Evolutionary conservation across 2,888 invertebrate species (phyloP).

Genomic region (Teleogryllus oceanicus): DNA sequence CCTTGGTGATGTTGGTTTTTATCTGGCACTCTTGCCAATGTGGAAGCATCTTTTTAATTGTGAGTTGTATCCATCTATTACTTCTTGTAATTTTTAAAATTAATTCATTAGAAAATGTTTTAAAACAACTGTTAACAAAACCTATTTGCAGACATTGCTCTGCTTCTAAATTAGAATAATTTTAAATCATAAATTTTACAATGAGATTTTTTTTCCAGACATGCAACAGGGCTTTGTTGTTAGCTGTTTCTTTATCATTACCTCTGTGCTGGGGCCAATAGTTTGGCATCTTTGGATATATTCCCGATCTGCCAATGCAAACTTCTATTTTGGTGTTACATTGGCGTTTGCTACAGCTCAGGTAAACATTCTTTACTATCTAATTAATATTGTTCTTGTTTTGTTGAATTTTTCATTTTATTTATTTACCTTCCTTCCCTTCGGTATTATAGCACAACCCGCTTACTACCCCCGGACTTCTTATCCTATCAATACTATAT

Average conservation of each 20-base stretch:
- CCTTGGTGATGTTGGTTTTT: constrained; percentile 91
- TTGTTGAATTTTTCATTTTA: not conserved
- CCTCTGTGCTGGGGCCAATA: constrained; percentile 87
- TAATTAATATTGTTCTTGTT: no score
- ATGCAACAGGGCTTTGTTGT: constrained; percentile 94
- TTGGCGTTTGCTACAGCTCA: constrained; percentile 90
- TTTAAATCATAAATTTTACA: not conserved
- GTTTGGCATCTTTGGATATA: constrained; percentile 99
- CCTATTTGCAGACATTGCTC: not conserved
- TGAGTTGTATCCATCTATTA: constrained; percentile 53
- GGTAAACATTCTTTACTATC: constrained; percentile 43
- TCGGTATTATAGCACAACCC: no score
- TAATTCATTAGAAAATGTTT: not conserved
- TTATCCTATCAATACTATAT: no score
- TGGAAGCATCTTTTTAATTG: constrained; percentile 86
- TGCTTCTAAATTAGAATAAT: not conserved
- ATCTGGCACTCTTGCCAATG: constrained; percentile 82
- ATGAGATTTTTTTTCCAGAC: constrained; percentile 55
- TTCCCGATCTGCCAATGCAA: constrained; percentile 96
- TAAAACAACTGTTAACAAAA: not conserved
- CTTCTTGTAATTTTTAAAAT: constrained; percentile 29
- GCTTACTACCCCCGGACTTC: no score
- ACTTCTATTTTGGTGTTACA: constrained; percentile 98
- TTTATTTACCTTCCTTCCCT: not conserved
- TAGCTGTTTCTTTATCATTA: constrained; percentile 83